phyloP scores from a whole-genome alignment of 2,888 invertebrate species.

The Proisotoma minuta region DNA sequence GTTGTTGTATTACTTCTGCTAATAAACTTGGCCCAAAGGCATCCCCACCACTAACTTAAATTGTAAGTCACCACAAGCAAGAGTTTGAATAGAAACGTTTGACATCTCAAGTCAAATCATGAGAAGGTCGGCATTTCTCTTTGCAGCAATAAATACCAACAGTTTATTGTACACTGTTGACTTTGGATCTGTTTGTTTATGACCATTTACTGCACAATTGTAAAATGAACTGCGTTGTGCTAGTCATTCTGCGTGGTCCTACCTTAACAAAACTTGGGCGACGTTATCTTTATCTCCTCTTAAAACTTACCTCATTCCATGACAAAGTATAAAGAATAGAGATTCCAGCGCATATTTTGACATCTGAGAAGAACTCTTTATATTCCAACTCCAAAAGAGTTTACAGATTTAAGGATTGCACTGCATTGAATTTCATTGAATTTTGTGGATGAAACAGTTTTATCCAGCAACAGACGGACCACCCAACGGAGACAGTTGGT shows the following conservation, averaged over 20 bases:
- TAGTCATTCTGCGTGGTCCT: background rate
- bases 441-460: background rate
- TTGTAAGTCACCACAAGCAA: background rate
- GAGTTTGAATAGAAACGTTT: background rate
- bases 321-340: background rate
- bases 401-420: conserved; percentile 1
- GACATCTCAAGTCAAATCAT: background rate
- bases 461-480: background rate
- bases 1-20: background rate
- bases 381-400: background rate
- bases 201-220: background rate
- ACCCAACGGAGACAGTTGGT: conserved; percentile 11
- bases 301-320: background rate
- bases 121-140: background rate
- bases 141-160: background rate
- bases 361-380: conserved; percentile 1
- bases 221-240: conserved; percentile 1
- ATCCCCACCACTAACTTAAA: too few species aligned
- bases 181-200: background rate
- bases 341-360: background rate
- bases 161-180: background rate
- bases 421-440: conserved; percentile 4
- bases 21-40: background rate
- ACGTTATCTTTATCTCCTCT: background rate
- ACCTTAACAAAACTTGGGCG: background rate